A percentile compares a stretch with the other conserved stretches of the same genome.
phyloP scores from a whole-genome alignment of 2,797 vertebrate genomes.

The Protonibea diacanthus region DNA sequence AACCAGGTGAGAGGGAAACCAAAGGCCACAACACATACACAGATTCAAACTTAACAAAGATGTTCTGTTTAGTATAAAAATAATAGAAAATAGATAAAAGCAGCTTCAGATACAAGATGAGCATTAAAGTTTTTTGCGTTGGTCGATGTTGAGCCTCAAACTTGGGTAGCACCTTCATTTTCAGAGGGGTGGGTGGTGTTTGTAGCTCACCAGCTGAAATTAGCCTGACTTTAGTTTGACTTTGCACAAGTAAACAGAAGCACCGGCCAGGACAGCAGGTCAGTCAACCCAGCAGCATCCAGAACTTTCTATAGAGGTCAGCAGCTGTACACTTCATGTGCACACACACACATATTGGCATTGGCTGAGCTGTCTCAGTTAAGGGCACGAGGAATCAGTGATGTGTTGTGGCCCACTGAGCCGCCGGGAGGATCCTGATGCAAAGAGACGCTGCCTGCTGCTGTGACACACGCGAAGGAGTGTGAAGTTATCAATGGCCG shows the following conservation, averaged over 20 bases:
- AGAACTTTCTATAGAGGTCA: slow-evolving; percentile 57
- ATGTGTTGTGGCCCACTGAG: slow-evolving; percentile 55
- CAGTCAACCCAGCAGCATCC: slow-evolving; percentile 38
- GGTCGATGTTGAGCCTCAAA: no score
- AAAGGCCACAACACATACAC: no score
- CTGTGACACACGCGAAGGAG: slow-evolving; percentile 28
- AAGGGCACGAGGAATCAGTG: slow-evolving; percentile 47
- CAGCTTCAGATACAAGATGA: no score
- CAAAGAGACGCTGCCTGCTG: slow-evolving; percentile 57
- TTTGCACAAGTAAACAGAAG: slow-evolving; percentile 27
- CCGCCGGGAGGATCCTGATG: slow-evolving; percentile 50
- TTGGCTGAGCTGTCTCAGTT: slow-evolving; percentile 44
- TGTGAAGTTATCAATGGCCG: slow-evolving; percentile 34
- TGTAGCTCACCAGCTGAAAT: background rate
- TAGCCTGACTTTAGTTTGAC: slow-evolving; percentile 5
- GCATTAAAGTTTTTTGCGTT: no score
- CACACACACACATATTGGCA: slow-evolving; percentile 24
- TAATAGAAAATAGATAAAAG: no score
- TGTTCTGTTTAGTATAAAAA: no score
- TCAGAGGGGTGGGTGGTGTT: no score
- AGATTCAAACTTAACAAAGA: no score
- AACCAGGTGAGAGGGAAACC: no score
- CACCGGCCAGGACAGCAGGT: slow-evolving; percentile 32
- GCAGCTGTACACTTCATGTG: slow-evolving; percentile 58
- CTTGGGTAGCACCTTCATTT: no score